Percentiles rank a stretch among this genome's conserved stretches.
phyloP scores from a whole-genome alignment of 2,113 vertebrate species.

The Tiliqua scincoides region DNA sequence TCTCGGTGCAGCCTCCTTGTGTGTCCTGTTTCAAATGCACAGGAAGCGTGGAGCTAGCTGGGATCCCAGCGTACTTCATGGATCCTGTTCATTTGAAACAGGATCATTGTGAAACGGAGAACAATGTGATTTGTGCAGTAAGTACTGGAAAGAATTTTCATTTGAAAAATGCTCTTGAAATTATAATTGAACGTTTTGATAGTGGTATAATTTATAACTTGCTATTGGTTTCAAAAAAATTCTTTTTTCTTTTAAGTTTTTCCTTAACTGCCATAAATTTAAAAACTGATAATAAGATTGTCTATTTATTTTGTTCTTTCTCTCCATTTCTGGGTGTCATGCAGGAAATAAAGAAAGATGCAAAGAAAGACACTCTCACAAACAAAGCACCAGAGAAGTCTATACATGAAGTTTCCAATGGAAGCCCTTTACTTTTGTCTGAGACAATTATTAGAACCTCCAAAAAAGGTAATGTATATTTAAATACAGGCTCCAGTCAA shows the following conservation, averaged over 20 bases:
- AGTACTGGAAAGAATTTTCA: background rate
- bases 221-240: background rate
- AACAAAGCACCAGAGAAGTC: conserved; percentile 80
- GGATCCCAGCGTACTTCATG: no score
- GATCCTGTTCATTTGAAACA: no score
- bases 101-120: no score
- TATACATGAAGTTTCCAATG: conserved; percentile 88
- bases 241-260: background rate
- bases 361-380: conserved; percentile 86
- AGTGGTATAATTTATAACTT: background rate
- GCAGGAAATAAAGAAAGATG: conserved; percentile 94
- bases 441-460: conserved; percentile 85
- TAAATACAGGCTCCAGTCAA: conserved; percentile 9
- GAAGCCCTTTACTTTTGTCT: conserved; percentile 87
- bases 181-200: background rate
- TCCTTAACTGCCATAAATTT: background rate
- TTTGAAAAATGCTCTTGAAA: background rate
- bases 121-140: background rate
- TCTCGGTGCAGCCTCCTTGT: no score
- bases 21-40: no score
- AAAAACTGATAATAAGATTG: background rate
- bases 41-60: no score
- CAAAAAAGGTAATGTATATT: conserved; percentile 86
- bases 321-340: conserved; percentile 43
- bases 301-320: background rate